A percentile compares a stretch with the other conserved stretches of the same genome.
Conservation (phyloP, 2,113 vertebrate species). For the Oenanthe melanoleuca region DNA sequence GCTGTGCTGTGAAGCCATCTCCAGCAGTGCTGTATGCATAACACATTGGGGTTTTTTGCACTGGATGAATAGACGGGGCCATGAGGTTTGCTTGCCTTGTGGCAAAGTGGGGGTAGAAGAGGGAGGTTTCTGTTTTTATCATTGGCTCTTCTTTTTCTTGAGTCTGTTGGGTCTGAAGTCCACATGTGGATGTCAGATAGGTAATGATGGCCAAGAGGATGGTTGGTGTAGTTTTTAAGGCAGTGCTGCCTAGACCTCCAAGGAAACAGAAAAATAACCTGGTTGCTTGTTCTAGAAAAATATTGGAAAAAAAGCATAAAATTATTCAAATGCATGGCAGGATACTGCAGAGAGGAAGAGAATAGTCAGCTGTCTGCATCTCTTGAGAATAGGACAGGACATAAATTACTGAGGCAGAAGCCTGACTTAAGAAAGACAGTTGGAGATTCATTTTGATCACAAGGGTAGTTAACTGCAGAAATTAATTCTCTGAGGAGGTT, state of each 20-base stretch:
- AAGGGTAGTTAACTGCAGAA: not conserved
- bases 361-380: not conserved
- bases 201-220: not conserved
- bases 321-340: not conserved
- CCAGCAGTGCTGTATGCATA: not conserved
- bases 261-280: not conserved
- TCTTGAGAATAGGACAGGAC: not conserved
- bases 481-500: not conserved
- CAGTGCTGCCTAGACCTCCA: not conserved
- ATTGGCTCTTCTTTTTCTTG: not conserved
- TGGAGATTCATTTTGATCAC: slow-evolving; percentile 10
- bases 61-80: not conserved
- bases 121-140: not conserved
- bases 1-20: not conserved
- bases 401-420: not conserved
- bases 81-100: not conserved
- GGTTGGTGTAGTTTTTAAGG: not conserved
- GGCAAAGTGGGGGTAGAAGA: not conserved
- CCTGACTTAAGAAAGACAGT: not conserved
- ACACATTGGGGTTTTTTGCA: not conserved
- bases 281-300: not conserved
- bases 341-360: not conserved
- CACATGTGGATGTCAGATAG: not conserved
- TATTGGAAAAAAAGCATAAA: not conserved
- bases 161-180: not conserved